These are phyloP conservation scores for Asarcornis scutulata DNA, from an alignment of 2,113 vertebrate species.

Conservation along the genomic window DNA sequence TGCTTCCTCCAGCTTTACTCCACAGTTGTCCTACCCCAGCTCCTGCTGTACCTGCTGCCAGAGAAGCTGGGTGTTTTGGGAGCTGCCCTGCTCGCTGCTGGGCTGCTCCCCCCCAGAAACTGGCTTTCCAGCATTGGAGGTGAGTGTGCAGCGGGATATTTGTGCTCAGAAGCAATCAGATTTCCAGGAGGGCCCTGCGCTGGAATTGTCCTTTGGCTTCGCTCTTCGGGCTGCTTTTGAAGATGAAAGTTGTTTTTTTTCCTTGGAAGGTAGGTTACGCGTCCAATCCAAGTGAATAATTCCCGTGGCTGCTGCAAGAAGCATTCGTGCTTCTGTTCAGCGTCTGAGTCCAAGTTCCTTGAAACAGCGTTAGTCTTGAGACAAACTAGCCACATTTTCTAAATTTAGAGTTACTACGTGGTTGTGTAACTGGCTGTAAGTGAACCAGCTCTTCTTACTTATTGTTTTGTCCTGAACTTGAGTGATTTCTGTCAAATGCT, in stretches of 20 bases:
- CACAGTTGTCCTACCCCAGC: background rate
- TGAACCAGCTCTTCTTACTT: background rate
- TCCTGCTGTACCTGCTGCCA: background rate
- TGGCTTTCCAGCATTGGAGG: background rate
- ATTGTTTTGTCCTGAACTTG: background rate
- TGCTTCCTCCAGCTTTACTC: background rate
- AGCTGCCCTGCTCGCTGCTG: background rate
- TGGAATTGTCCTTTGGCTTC: background rate
- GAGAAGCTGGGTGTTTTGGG: accelerated
- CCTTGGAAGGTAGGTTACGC: background rate
- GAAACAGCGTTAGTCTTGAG: background rate
- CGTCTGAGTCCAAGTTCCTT: background rate
- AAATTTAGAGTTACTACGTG: background rate
- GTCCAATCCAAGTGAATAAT: background rate
- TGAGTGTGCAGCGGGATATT: background rate
- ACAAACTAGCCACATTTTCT: background rate
- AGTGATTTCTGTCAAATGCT: background rate
- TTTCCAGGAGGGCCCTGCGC: background rate
- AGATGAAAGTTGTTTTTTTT: background rate
- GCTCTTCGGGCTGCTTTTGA: background rate
- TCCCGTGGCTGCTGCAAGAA: background rate
- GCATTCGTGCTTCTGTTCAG: background rate
- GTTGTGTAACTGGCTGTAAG: background rate
- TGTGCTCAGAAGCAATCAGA: background rate
- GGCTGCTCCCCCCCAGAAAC: background rate